Conservation (phyloP, 2,113 vertebrate genomes). For the Dromaius novaehollandiae region DNA sequence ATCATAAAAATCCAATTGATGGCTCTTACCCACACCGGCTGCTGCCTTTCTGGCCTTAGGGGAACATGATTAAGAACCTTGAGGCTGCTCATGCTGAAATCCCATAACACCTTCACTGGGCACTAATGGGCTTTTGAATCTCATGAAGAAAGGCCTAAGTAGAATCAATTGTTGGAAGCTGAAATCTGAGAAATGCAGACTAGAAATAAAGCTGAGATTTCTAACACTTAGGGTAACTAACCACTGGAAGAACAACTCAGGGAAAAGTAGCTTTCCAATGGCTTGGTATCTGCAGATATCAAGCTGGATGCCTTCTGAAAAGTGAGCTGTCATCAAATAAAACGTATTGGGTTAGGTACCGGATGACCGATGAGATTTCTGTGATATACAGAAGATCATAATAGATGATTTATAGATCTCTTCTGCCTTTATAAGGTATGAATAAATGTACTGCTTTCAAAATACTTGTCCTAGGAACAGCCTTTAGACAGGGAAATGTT, state of each 20-base stretch:
- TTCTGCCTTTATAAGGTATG: not conserved
- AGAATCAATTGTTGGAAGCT: not conserved
- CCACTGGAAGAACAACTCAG: not conserved
- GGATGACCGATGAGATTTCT: not conserved
- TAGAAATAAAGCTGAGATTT: not conserved
- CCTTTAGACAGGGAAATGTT: not conserved
- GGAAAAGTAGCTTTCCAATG: not conserved
- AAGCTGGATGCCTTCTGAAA: not conserved
- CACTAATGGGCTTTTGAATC: rapidly evolving
- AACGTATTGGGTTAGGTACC: not conserved
- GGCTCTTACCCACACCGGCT: not conserved
- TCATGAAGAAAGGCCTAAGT: no score
- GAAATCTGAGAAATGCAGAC: not conserved
- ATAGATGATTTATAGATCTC: not conserved
- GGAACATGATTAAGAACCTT: not conserved
- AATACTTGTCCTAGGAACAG: not conserved
- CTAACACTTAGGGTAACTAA: not conserved
- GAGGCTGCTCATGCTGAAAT: not conserved
- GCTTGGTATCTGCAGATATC: not conserved
- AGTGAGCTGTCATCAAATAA: not conserved
- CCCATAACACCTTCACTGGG: rapidly evolving
- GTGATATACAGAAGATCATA: not conserved
- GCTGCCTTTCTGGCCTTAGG: not conserved
- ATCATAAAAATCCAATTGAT: not conserved
- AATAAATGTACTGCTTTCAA: not conserved